A percentile compares a stretch with the other conserved stretches of the same genome.
Evolutionary conservation across 2,888 invertebrate species (phyloP).

Genomic region (Stenchaetothrips biformis): DNA sequence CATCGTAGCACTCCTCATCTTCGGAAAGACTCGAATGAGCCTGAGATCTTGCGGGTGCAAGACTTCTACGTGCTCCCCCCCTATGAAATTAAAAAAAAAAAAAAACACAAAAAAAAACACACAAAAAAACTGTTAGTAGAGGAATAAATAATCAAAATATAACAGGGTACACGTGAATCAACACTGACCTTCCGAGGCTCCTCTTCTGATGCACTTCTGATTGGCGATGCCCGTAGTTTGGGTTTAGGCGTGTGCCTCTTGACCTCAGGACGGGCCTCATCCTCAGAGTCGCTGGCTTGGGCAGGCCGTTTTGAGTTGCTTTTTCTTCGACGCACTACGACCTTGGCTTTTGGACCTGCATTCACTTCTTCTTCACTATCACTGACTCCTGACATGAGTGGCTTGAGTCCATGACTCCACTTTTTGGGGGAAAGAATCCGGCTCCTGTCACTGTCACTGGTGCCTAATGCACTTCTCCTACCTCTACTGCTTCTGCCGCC

Average conservation of each 20-base stretch:
- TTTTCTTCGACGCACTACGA: constrained; percentile 10
- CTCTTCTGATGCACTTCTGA: constrained; percentile 8
- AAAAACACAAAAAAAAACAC: background rate
- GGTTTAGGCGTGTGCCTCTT: background rate
- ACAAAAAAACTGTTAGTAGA: background rate
- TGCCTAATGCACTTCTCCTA: background rate
- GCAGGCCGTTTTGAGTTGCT: background rate
- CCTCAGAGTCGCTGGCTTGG: background rate
- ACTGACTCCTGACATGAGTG: constrained; percentile 38
- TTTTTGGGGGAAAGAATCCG: constrained; percentile 1
- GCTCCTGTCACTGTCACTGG: constrained; percentile 15
- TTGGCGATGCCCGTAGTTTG: background rate
- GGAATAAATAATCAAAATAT: background rate
- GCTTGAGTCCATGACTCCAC: constrained; percentile 29
- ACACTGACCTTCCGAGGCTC: background rate
- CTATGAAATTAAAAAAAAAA: too few species aligned
- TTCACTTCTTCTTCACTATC: constrained; percentile 46
- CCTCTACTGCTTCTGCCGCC: background rate
- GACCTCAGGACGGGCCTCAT: constrained; percentile 5
- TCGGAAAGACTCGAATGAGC: constrained; percentile 3
- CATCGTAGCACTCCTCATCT: background rate
- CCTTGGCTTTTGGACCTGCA: constrained; percentile 27
- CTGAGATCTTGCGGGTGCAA: background rate
- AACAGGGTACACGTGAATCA: background rate
- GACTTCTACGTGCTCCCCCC: background rate